phyloP scores from a whole-genome alignment of 1,140 invertebrate genomes.

The Pseudoatta argentina region DNA sequence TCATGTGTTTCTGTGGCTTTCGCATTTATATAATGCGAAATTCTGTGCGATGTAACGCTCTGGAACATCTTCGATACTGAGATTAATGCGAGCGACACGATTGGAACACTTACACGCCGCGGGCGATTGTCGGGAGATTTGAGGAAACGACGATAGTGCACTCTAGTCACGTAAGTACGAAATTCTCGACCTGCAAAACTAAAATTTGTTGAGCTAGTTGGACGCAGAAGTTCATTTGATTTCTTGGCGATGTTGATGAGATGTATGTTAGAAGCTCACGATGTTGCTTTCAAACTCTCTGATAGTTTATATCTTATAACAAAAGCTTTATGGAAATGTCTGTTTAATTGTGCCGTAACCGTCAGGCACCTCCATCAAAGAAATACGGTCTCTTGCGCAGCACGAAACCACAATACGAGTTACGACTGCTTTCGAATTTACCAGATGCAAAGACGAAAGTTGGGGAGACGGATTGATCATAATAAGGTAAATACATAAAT shows the following conservation, averaged over 20 bases:
- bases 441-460: background rate
- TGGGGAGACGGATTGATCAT: background rate
- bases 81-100: slow-evolving; percentile 51
- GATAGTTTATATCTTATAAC: background rate
- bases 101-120: slow-evolving; percentile 1
- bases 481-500: slow-evolving; percentile 9
- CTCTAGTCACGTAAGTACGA: slow-evolving; percentile 64
- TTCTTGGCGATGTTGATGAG: slow-evolving; percentile 31
- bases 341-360: background rate
- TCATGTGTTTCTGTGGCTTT: background rate
- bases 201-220: slow-evolving; percentile 60
- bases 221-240: slow-evolving; percentile 61
- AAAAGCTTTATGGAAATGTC: background rate
- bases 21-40: slow-evolving; percentile 8
- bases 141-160: slow-evolving; percentile 38
- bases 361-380: background rate
- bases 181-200: slow-evolving; percentile 54
- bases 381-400: background rate
- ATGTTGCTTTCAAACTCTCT: background rate
- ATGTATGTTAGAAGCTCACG: background rate
- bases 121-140: slow-evolving; percentile 24
- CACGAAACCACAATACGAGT: slow-evolving; percentile 2
- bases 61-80: slow-evolving; percentile 30
- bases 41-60: background rate
- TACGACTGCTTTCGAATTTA: slow-evolving; percentile 18